A percentile compares a stretch with the other conserved stretches of the same genome.
Evolutionary conservation across 2,113 vertebrate species (phyloP).

Genomic region (Hippocampus mohnikei): DNA sequence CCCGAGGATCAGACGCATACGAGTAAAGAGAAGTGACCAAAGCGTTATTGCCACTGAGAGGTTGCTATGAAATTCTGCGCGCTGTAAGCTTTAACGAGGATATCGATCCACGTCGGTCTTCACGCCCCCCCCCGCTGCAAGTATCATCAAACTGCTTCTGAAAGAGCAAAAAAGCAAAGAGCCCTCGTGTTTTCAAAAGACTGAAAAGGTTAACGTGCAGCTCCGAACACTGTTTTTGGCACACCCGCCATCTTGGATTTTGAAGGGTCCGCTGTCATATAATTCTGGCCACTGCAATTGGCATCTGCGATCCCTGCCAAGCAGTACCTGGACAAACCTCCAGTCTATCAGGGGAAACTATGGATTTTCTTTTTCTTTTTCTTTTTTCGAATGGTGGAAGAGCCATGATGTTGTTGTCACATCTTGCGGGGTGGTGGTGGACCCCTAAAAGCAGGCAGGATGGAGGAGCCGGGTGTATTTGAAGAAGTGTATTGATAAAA

Average conservation of each 20-base stretch:
- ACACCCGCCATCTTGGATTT: neutral
- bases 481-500: too few relatives aligned
- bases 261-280: neutral
- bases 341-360: neutral
- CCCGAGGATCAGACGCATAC: neutral
- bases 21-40: neutral
- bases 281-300: neutral
- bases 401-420: too few relatives aligned
- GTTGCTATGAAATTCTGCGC: conserved; percentile 9
- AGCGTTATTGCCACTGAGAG: neutral
- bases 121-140: neutral
- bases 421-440: too few relatives aligned
- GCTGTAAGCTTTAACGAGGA: conserved; percentile 39
- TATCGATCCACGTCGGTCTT: conserved; percentile 1
- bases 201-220: neutral
- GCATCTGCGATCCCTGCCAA: neutral
- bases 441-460: too few relatives aligned
- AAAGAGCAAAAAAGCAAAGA: neutral
- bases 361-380: neutral
- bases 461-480: too few relatives aligned
- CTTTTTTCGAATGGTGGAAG: neutral
- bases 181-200: conserved; percentile 19
- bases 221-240: neutral
- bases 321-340: too few relatives aligned
- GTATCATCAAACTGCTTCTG: neutral